Evolutionary conservation across 2,797 vertebrate genomes (phyloP).

Genomic region (Hydrolagus colliei): DNA sequence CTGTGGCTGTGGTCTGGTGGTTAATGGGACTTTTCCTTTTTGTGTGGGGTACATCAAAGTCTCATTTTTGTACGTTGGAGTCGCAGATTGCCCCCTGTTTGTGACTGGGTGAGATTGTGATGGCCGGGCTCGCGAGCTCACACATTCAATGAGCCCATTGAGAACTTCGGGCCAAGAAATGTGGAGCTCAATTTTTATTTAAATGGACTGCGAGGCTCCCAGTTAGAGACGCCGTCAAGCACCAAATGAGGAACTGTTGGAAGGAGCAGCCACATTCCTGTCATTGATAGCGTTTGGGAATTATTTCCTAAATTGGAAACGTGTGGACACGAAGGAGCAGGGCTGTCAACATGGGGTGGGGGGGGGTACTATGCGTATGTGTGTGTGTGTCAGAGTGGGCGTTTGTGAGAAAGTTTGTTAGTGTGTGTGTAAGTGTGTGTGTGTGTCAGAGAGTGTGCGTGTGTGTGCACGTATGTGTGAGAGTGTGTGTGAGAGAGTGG

Average conservation of each 20-base stretch:
- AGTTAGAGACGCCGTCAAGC: slow-evolving; percentile 11
- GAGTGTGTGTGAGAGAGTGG: background rate
- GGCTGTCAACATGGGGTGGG: too few relatives aligned
- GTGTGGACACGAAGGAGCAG: background rate
- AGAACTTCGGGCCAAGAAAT: slow-evolving; percentile 13
- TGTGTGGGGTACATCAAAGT: too few relatives aligned
- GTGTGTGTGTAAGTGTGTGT: background rate
- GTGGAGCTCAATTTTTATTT: slow-evolving; percentile 13
- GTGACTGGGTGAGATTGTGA: background rate
- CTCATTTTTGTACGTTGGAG: too few relatives aligned
- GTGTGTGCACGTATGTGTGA: background rate
- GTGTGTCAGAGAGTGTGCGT: background rate
- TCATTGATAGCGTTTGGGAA: background rate
- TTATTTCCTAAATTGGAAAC: slow-evolving; percentile 25
- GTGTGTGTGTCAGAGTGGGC: background rate
- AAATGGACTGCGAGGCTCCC: background rate
- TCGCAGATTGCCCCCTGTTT: background rate
- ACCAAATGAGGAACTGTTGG: slow-evolving; percentile 3
- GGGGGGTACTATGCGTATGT: background rate
- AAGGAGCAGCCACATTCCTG: background rate
- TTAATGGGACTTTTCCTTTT: background rate
- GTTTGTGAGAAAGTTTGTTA: background rate
- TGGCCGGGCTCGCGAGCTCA: background rate
- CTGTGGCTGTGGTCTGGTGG: too few relatives aligned
- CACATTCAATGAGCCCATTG: slow-evolving; percentile 23